Evolutionary conservation across 2,797 vertebrate species (phyloP).

Genomic region (Halcyon leucocephala): DNA sequence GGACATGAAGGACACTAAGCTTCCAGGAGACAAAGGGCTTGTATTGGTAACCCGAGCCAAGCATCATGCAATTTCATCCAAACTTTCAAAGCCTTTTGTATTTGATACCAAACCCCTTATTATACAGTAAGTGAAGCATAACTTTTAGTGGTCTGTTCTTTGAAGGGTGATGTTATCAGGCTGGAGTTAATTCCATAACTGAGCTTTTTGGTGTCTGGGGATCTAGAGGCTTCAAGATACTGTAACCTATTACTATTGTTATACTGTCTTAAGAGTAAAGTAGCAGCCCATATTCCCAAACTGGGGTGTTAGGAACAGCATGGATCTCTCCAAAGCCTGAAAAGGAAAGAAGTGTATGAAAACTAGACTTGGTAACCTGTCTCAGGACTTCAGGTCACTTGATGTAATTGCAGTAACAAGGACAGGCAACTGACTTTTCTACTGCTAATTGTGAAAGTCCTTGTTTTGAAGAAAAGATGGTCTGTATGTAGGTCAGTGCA

Average conservation of each 20-base stretch:
- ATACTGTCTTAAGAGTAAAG: neutral
- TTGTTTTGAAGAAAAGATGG: neutral
- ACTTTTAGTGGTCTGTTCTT: neutral
- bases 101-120: conserved; percentile 93
- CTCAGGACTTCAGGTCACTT: neutral
- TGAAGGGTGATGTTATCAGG: neutral
- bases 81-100: conserved; percentile 89
- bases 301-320: neutral
- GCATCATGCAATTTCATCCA: conserved; percentile 94
- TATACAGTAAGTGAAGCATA: conserved; percentile 88
- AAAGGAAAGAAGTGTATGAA: neutral
- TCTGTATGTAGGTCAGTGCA: neutral
- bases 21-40: conserved; percentile 94
- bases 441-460: neutral
- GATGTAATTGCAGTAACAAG: neutral
- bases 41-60: conserved; percentile 94
- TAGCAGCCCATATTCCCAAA: neutral
- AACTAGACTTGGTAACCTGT: neutral
- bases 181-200: neutral
- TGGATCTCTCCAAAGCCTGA: neutral
- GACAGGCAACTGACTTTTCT: neutral
- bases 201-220: neutral
- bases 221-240: neutral
- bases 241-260: neutral
- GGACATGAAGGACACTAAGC: conserved; percentile 94